phyloP scores from a whole-genome alignment of 2,888 invertebrate genomes.

The Lathronympha strigana region DNA sequence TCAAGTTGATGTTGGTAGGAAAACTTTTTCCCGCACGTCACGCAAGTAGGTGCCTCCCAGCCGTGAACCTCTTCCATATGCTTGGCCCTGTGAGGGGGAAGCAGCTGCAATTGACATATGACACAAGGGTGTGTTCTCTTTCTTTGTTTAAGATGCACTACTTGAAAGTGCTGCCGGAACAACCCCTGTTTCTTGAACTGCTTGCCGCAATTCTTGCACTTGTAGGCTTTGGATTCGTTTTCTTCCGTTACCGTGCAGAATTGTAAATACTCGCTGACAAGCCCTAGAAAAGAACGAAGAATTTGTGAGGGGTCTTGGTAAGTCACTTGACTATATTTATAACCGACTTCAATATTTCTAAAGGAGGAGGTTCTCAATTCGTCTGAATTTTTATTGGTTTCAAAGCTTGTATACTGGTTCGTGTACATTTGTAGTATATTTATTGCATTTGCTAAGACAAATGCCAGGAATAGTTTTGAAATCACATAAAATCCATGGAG shows the following conservation, averaged over 20 bases:
- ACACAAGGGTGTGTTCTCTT: slow-evolving; percentile 10
- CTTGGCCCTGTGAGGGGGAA: background rate
- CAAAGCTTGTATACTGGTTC: too few species aligned
- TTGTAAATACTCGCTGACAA: background rate
- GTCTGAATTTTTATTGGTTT: too few species aligned
- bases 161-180: slow-evolving; percentile 28
- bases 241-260: slow-evolving; percentile 4
- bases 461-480: too few species aligned
- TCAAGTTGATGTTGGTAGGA: background rate
- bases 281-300: slow-evolving; percentile 41
- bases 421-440: too few species aligned
- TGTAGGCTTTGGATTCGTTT: slow-evolving; percentile 37
- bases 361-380: too few species aligned
- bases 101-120: slow-evolving; percentile 22
- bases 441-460: too few species aligned
- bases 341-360: too few species aligned
- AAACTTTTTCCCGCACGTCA: slow-evolving; percentile 51
- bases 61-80: slow-evolving; percentile 44
- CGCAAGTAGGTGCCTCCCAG: slow-evolving; percentile 47
- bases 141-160: slow-evolving; percentile 30
- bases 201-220: slow-evolving; percentile 26
- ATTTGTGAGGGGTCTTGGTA: background rate
- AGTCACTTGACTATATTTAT: background rate
- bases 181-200: slow-evolving; percentile 16
- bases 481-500: too few species aligned